Conservation (phyloP, 2,888 invertebrate genomes). For the Calephelis perditalis region DNA sequence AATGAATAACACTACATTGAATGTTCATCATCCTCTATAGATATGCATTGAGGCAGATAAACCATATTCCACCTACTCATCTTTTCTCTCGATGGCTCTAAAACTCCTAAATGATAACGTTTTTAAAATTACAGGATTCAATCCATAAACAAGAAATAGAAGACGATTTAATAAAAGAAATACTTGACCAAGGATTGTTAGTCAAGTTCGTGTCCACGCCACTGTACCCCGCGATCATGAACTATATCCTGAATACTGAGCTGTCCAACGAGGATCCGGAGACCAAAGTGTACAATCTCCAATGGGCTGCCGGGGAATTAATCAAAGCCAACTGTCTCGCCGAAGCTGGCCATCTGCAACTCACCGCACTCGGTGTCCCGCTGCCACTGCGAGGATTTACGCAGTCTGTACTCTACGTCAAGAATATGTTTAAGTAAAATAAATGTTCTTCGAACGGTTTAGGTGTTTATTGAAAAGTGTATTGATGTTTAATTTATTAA, state of each 20-base stretch:
- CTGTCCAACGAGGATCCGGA: constrained; percentile 31
- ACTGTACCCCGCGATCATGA: constrained; percentile 47
- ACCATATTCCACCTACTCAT: too few species aligned
- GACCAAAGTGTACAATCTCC: constrained; percentile 37
- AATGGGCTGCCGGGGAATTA: constrained; percentile 53
- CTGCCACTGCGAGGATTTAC: constrained; percentile 54
- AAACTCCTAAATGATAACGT: too few species aligned
- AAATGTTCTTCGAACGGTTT: constrained; percentile 1
- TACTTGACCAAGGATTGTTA: constrained; percentile 58
- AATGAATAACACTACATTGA: too few species aligned
- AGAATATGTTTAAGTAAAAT: constrained; percentile 38
- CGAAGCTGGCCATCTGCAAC: constrained; percentile 60
- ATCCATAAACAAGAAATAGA: constrained; percentile 47
- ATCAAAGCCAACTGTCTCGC: constrained; percentile 46
- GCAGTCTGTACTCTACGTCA: constrained; percentile 49
- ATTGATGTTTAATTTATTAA: constrained; percentile 28
- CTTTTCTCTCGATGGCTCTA: too few species aligned
- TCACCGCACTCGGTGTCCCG: constrained; percentile 50
- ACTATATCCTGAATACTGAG: constrained; percentile 46
- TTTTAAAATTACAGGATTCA: constrained; percentile 42
- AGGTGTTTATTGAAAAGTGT: constrained; percentile 15
- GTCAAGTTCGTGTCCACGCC: constrained; percentile 53
- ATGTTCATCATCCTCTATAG: too few species aligned
- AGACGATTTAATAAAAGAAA: constrained; percentile 52
- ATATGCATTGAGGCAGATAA: too few species aligned